phyloP scores from a whole-genome alignment of 2,797 vertebrate genomes.

The Odontamblyopus lacepedii region DNA sequence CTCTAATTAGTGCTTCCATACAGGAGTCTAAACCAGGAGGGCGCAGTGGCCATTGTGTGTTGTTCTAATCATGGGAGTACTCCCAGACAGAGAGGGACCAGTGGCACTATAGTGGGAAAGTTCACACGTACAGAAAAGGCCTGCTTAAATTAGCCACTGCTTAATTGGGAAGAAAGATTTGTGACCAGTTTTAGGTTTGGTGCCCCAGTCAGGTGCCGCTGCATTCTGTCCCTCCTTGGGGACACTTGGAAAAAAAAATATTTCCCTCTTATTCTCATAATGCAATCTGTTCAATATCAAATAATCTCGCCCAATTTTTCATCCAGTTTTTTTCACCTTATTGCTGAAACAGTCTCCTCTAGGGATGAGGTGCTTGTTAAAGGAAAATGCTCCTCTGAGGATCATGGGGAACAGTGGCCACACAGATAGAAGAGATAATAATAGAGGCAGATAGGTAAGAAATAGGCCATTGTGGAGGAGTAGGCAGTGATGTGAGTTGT shows the following conservation, averaged over 20 bases:
- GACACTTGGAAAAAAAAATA: conserved; percentile 57
- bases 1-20: conserved; percentile 69
- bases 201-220: conserved; percentile 27
- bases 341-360: conserved; percentile 65
- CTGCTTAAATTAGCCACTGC: conserved; percentile 44
- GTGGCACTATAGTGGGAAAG: conserved; percentile 47
- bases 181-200: conserved; percentile 45
- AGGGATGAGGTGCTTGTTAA: conserved; percentile 61
- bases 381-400: conserved; percentile 65
- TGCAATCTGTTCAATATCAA: conserved; percentile 78
- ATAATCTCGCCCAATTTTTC: conserved; percentile 70
- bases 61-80: conserved; percentile 55
- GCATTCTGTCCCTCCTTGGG: conserved; percentile 12
- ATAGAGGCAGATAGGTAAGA: conserved; percentile 13
- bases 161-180: conserved; percentile 40
- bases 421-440: conserved; percentile 49
- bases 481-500: conserved; percentile 44
- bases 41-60: conserved; percentile 54
- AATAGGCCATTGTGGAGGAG: conserved; percentile 21
- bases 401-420: conserved; percentile 53
- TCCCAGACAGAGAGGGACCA: conserved; percentile 39
- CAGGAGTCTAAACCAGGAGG: conserved; percentile 41
- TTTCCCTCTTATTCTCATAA: conserved; percentile 65
- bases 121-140: conserved; percentile 50
- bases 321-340: conserved; percentile 68